Evolutionary conservation across 2,888 invertebrate genomes (phyloP), one percentile per base, ranked within the genome.

Genomic region (Criorhina ranunculi): DNA sequence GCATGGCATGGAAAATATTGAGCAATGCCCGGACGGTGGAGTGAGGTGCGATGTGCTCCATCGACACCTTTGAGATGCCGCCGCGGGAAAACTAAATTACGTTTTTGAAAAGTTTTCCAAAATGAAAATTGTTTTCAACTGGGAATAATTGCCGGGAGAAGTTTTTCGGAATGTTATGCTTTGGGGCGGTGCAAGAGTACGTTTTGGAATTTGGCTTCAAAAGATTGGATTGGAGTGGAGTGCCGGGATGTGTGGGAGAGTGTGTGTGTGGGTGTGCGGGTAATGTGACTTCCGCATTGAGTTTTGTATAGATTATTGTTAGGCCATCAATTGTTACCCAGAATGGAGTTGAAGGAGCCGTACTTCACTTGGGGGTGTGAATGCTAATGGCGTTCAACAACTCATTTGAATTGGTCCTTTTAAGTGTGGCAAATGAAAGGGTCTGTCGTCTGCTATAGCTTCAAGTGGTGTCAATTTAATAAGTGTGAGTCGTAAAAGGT

Each of bases 61-160:
- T 83, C 82, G 67, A 79, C 83, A 83, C 83, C 79, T 83, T 79
- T 79, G 73, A 83, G 62, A 79, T 83, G 73, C 83, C 83, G 83
- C 83, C 83, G 83, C 83, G 73, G 83, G 73, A 79, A 73, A 83
- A 83, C 83, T 83, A 79, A 79, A 83, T 79, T 83, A 83, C 69
- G 83, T 83, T 78, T 83, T 83, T 69, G 73, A 83, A 83, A 83
- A 83, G 73, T 83, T 83, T 79, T 64, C 73, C 66, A 49, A 83
- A 83, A 83, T 83, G 79, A 83, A 83, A 83, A 83, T 83, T 79
- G 83, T 83, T 83, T 83, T 83, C 79, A 83, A 83, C 83, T 83
- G 79, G 82, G 82, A 83, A 83, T 83, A 83, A 83, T 83, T 83
- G 83, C 73, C 55, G 57, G 69, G 73, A 62, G 69, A 83, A 83